These are phyloP conservation scores for Apogon hyalosoma DNA, from an alignment of 2,797 vertebrate species.

Conservation along the genomic window DNA sequence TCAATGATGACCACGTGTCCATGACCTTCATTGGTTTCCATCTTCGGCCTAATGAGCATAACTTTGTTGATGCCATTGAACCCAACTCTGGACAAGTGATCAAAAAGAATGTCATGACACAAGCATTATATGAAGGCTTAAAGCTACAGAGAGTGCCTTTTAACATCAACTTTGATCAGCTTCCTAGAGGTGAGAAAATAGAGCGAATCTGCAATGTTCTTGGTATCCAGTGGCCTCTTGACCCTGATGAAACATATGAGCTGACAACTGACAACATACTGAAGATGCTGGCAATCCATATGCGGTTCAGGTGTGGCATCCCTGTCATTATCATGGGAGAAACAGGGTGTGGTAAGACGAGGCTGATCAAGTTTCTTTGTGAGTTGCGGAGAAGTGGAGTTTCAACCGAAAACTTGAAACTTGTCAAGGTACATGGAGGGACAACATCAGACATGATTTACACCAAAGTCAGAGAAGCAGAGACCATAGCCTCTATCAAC, in stretches of 20 bases:
- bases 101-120: slow-evolving; percentile 87
- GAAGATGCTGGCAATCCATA: slow-evolving; percentile 96
- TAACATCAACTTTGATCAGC: slow-evolving; percentile 88
- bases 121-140: slow-evolving; percentile 84
- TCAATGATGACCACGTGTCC: slow-evolving; percentile 91
- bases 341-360: slow-evolving; percentile 96
- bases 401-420: slow-evolving; percentile 89
- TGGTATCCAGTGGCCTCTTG: slow-evolving; percentile 88
- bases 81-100: slow-evolving; percentile 82
- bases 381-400: slow-evolving; percentile 82
- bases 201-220: slow-evolving; percentile 89
- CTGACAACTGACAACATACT: slow-evolving; percentile 95
- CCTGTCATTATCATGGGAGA: slow-evolving; percentile 98
- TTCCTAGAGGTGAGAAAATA: slow-evolving; percentile 90
- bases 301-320: slow-evolving; percentile 96
- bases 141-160: slow-evolving; percentile 91
- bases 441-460: slow-evolving; percentile 91
- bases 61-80: slow-evolving; percentile 88
- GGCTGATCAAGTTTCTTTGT: slow-evolving; percentile 93
- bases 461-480: slow-evolving; percentile 87
- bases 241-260: slow-evolving; percentile 95
- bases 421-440: slow-evolving; percentile 97
- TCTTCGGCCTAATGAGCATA: slow-evolving; percentile 69
- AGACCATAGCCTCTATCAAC: slow-evolving; percentile 84
- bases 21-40: slow-evolving; percentile 99